Percentiles rank a stretch among this genome's conserved stretches.
These are phyloP conservation scores for Halocaridina rubra DNA, from an alignment of 2,888 invertebrate species.

Conservation along the genomic window DNA sequence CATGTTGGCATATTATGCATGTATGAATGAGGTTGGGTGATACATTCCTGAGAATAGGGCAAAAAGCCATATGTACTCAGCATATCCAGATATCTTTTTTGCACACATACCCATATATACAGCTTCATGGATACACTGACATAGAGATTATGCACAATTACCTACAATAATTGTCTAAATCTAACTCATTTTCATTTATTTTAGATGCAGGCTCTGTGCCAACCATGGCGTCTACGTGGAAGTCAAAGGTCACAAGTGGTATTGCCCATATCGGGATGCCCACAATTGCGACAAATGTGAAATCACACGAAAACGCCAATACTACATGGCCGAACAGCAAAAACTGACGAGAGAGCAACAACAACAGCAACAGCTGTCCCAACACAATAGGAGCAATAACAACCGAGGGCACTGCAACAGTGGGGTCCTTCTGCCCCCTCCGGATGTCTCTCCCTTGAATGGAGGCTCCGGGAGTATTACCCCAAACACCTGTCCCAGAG, in stretches of 20 bases:
- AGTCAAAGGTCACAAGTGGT: constrained; percentile 59
- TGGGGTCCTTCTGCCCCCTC: background rate
- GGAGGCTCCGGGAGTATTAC: background rate
- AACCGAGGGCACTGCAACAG: background rate
- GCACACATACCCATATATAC: too few relatives aligned
- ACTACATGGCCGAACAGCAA: constrained; percentile 52
- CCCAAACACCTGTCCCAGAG: background rate
- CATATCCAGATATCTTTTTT: background rate
- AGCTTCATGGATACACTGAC: background rate
- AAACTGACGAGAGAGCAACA: constrained; percentile 47
- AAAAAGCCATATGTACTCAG: too few relatives aligned
- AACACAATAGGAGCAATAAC: background rate
- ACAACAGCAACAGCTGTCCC: constrained; percentile 1
- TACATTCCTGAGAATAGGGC: too few relatives aligned
- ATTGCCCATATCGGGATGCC: constrained; percentile 29
- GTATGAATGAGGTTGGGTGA: constrained; percentile 3
- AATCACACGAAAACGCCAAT: constrained; percentile 49
- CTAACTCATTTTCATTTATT: background rate
- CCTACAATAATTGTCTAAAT: background rate
- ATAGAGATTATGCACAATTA: background rate
- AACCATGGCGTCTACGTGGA: constrained; percentile 41
- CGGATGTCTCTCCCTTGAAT: background rate
- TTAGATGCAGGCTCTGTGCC: constrained; percentile 48
- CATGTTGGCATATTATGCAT: background rate
- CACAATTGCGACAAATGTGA: constrained; percentile 48